These are phyloP conservation scores for Epinephelus awoara DNA, from an alignment of 2,797 vertebrate genomes.

Conservation along the genomic window DNA sequence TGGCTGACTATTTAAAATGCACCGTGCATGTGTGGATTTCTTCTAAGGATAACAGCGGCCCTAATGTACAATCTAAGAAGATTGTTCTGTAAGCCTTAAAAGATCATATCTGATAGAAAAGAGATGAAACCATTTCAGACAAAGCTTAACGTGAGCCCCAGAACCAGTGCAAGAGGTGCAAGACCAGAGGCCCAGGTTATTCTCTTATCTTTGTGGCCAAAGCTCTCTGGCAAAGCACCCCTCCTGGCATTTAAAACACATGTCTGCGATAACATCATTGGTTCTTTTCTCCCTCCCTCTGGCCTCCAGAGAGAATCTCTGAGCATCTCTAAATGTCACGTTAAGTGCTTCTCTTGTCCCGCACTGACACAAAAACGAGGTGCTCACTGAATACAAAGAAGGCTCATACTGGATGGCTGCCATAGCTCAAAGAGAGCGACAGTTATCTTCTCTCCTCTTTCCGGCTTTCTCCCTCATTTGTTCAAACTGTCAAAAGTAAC, in stretches of 20 bases:
- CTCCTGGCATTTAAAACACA: constrained; percentile 83
- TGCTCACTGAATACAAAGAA: constrained; percentile 74
- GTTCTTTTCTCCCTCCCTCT: constrained; percentile 60
- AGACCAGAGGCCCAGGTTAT: constrained; percentile 64
- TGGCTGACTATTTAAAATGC: constrained; percentile 73
- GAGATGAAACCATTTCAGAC: constrained; percentile 73
- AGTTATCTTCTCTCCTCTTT: constrained; percentile 47
- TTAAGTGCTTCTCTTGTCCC: constrained; percentile 84
- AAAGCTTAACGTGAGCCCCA: constrained; percentile 73
- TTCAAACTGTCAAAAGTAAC: constrained; percentile 69
- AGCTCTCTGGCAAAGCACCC: constrained; percentile 63
- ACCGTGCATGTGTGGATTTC: constrained; percentile 64
- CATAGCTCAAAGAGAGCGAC: constrained; percentile 62
- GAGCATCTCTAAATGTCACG: constrained; percentile 83
- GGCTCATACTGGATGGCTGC: constrained; percentile 63
- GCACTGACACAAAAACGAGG: constrained; percentile 71
- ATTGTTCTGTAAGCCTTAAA: constrained; percentile 78
- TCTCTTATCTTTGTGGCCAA: constrained; percentile 72
- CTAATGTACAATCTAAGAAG: constrained; percentile 77
- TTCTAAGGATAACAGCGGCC: constrained; percentile 69
- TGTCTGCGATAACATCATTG: constrained; percentile 80
- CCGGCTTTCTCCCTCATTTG: constrained; percentile 59
- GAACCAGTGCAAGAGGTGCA: constrained; percentile 59
- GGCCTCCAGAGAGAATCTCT: constrained; percentile 74
- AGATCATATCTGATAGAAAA: constrained; percentile 75